Base-by-base conservation (phyloP, 2,113 vertebrate species). In the Atherinomorus stipes region DNA sequence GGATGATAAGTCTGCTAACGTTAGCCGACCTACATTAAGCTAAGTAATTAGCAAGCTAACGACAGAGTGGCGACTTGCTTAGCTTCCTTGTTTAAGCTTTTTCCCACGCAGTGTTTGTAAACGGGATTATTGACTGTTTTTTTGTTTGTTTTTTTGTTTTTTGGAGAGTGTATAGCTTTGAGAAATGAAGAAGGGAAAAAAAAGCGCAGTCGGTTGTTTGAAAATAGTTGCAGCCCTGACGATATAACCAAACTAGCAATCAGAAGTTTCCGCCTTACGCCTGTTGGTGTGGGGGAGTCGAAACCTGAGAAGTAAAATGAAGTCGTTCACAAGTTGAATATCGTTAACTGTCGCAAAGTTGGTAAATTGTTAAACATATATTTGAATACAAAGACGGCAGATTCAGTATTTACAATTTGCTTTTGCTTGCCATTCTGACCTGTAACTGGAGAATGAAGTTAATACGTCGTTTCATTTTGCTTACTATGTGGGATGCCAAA, bases 1-100 rank as follows among this genome's bases (percentile, higher is more conserved):
- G 73, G 73, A 84, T 77, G 66, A 81, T 71, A 64, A 61, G 25
- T 63, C 44, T 44, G 85, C 83, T 83, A 85, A 56, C 44, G 44
- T 66, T 88, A 88, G 83, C 76, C 22, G 52, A 60, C 22, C 23
- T 44, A 62, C 67, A 28, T 52, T 38, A 50, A 44, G 83, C 59
- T 74, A 81, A 74, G 25, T 60, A 68, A 54, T 69, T 80, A 76
- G 68, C 65, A 26, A 25, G 49, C 53, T 47, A 65, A 72, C 66
- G 50, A 12, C 2, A 6, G 19, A 22, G 11, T 34, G 10, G 28
- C 54, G 51, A 64, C 65, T 25, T 52, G 25, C 50, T 61, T 16
- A n/a, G 38, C 11, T 42, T 64, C 44, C 18, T 1, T 38, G 22
- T 60, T 26, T 38, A 37, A 74, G 64, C 31, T 61, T 10, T 2